Conservation (phyloP, 2,888 invertebrate species). For the Rotaria macrura region DNA sequence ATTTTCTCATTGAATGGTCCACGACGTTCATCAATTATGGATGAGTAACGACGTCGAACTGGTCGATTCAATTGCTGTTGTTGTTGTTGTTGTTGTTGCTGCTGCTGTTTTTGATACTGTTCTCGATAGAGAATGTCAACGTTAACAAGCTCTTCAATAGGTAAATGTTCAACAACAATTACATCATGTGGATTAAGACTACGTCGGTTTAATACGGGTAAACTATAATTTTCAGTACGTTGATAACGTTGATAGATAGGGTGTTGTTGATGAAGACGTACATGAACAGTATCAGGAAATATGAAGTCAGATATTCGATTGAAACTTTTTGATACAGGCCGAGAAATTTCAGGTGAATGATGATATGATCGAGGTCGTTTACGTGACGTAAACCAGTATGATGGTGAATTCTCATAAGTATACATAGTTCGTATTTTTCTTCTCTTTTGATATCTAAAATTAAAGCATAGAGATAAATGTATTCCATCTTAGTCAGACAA, state of each 20-base stretch:
- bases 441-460: not conserved
- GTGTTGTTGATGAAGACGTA: not conserved
- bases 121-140: not conserved
- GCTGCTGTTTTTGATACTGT: not conserved
- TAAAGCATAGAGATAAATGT: not conserved
- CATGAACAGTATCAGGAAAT: conserved; percentile 17
- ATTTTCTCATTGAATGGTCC: not conserved
- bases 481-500: not conserved
- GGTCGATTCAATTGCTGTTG: not conserved
- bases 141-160: not conserved
- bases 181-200: not conserved
- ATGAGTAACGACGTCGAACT: not conserved
- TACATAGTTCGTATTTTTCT: not conserved
- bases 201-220: not conserved
- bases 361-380: not conserved
- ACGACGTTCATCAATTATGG: not conserved
- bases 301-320: conserved; percentile 20
- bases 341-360: not conserved
- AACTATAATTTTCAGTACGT: not conserved
- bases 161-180: not conserved
- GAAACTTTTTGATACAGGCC: conserved; percentile 6
- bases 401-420: not conserved
- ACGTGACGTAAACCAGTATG: not conserved
- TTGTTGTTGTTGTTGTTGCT: not conserved
- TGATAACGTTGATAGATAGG: not conserved